phyloP scores from a whole-genome alignment of 2,797 vertebrate genomes.

The Rhynchonycteris naso region DNA sequence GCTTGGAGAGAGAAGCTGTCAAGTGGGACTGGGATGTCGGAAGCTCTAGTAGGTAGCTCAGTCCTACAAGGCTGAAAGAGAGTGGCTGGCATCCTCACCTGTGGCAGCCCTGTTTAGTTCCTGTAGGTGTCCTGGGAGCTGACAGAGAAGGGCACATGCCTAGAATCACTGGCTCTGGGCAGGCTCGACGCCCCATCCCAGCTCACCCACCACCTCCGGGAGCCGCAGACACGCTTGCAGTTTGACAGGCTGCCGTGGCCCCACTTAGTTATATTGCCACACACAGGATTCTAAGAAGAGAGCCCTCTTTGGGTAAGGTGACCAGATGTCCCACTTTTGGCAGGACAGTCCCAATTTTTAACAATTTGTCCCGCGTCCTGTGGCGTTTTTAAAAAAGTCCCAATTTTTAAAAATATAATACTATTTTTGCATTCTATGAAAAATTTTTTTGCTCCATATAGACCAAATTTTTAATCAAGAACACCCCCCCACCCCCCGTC shows the following conservation, averaged over 20 bases:
- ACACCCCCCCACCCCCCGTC: too few species aligned
- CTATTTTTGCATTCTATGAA: too few species aligned
- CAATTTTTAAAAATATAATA: too few species aligned
- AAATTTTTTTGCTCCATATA: too few species aligned
- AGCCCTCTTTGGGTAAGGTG: slow-evolving; percentile 28
- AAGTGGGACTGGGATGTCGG: neutral
- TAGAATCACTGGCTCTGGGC: neutral
- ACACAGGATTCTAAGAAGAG: neutral
- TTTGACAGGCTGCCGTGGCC: neutral
- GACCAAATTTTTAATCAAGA: too few species aligned
- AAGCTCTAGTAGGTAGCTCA: neutral
- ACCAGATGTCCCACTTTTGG: too few species aligned
- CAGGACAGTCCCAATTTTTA: too few species aligned
- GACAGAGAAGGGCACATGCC: neutral
- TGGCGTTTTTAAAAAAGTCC: too few species aligned
- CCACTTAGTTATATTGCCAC: slow-evolving; percentile 64
- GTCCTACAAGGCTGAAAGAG: neutral
- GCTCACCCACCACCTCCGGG: neutral
- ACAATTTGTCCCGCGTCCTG: too few species aligned
- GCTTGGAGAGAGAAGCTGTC: neutral
- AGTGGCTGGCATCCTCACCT: neutral
- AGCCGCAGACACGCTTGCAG: neutral
- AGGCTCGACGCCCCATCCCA: neutral
- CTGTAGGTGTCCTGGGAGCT: neutral
- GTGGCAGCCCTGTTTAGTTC: neutral